A percentile compares a stretch with the other conserved stretches of the same genome.
Conservation (phyloP, 2,113 vertebrate genomes). For the Takifugu flavidus region DNA sequence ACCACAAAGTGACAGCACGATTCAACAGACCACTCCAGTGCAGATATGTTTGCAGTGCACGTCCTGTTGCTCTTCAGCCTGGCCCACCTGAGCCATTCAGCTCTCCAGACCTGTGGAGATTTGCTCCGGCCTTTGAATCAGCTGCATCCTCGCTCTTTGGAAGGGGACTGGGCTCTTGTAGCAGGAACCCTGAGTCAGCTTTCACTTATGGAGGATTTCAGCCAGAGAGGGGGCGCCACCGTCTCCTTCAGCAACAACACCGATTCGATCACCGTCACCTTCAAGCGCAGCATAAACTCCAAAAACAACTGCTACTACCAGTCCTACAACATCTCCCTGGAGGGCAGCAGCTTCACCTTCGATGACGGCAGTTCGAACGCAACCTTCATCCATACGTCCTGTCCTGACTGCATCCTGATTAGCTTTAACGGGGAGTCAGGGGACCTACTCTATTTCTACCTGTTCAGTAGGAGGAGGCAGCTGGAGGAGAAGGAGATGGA, state of each 20-base stretch:
- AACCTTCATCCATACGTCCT: constrained; percentile 33
- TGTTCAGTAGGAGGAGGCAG: constrained; percentile 34
- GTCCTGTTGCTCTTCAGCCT: constrained; percentile 7
- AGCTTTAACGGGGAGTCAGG: constrained; percentile 2
- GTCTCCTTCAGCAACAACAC: neutral
- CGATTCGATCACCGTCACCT: neutral
- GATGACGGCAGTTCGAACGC: neutral
- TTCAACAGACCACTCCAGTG: neutral
- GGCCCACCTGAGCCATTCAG: constrained; percentile 16
- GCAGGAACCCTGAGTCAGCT: constrained; percentile 2
- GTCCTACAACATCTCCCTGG: constrained; percentile 15
- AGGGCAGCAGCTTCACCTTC: constrained; percentile 26
- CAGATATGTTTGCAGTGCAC: constrained; percentile 4
- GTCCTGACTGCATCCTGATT: constrained; percentile 34
- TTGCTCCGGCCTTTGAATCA: constrained; percentile 27
- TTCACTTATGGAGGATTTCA: neutral
- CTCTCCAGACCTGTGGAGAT: constrained; percentile 29
- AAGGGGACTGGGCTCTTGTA: constrained; percentile 16
- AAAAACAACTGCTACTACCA: neutral
- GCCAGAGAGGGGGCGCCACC: neutral
- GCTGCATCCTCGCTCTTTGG: constrained; percentile 12
- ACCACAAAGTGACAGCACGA: neutral
- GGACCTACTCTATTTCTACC: constrained; percentile 7
- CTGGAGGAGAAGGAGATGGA: constrained; percentile 33
- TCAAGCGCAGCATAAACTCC: neutral